Conservation (phyloP, 2,888 invertebrate genomes). For the Limnephilus rhombicus region DNA sequence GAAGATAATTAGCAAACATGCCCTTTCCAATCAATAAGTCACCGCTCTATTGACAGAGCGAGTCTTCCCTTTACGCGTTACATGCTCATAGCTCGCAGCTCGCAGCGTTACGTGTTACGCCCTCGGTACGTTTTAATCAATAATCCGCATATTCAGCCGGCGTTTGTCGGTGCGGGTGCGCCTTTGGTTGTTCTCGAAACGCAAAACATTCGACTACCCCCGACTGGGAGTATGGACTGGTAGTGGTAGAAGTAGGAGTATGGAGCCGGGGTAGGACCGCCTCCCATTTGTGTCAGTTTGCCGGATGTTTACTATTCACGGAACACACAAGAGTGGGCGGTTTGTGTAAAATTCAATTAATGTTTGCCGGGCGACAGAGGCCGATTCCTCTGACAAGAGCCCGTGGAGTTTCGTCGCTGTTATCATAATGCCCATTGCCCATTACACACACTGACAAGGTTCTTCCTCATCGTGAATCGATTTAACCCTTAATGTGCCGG, state of each 20-base stretch:
- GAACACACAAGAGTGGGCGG: conserved; percentile 30
- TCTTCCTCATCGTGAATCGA: neutral
- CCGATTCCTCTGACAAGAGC: neutral
- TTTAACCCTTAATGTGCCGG: neutral
- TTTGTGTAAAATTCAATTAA: conserved; percentile 43
- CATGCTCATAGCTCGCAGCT: neutral
- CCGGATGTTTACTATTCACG: conserved; percentile 37
- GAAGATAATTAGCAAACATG: neutral
- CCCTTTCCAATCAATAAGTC: neutral
- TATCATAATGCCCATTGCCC: neutral
- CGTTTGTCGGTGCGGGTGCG: neutral
- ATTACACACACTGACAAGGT: neutral
- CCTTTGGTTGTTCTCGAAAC: conserved; percentile 1
- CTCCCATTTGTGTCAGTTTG: conserved; percentile 17
- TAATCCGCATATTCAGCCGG: neutral
- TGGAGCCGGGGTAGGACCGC: neutral
- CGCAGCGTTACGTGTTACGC: neutral
- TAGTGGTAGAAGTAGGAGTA: too few species aligned
- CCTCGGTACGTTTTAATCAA: neutral
- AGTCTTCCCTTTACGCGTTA: neutral
- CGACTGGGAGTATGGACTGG: neutral
- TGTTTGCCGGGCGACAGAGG: conserved; percentile 7
- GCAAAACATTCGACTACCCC: neutral
- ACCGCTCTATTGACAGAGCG: neutral
- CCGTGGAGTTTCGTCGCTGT: neutral